Conservation (phyloP, 2,113 vertebrate genomes). For the Helogale parvula region DNA sequence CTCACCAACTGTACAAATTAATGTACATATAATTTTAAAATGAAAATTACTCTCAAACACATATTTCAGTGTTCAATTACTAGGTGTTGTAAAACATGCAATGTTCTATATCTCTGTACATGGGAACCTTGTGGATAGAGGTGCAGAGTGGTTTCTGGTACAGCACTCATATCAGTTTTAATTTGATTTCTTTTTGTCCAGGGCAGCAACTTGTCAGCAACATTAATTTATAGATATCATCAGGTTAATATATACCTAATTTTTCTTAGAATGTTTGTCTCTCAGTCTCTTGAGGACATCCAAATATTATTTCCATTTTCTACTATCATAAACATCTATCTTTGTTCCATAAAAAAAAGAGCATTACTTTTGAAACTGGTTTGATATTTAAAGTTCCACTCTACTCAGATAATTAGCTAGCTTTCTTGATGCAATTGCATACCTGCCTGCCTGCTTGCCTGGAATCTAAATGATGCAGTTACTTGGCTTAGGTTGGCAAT, state of each 20-base stretch:
- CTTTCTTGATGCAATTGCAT: neutral
- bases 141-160: neutral
- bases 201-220: neutral
- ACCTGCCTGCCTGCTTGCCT: neutral
- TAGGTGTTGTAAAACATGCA: neutral
- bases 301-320: neutral
- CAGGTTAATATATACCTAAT: neutral
- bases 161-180: neutral
- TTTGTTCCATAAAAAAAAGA: neutral
- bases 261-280: neutral
- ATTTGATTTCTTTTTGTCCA: neutral
- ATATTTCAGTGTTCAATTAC: neutral
- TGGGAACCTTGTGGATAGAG: neutral
- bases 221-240: neutral
- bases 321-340: neutral
- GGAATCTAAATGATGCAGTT: neutral
- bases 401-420: neutral
- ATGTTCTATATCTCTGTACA: neutral
- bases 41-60: neutral
- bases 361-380: neutral
- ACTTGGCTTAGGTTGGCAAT: neutral
- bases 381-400: neutral
- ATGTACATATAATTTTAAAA: neutral
- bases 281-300: neutral
- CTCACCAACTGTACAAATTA: neutral